Base-by-base conservation (phyloP, 2,888 invertebrate species). In the Cybosia mesomella region DNA sequence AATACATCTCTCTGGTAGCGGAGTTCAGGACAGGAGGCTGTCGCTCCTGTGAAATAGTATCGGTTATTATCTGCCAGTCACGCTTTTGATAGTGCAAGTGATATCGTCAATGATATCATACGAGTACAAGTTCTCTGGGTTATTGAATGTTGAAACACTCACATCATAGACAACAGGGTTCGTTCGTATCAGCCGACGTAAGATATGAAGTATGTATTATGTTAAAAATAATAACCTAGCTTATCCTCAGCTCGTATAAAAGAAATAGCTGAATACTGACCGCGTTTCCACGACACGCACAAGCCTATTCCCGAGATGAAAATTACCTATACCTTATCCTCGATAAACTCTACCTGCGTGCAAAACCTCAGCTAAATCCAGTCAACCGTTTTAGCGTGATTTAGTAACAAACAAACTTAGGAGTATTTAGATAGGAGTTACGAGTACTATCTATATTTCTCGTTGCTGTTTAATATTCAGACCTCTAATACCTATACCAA, bases 381-480 rank as follows among this genome's bases (percentile, higher is more conserved):
- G 7, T 10, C 39, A 39, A 15, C 39, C 7, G 18, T 43, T 43
- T 43, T 18, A 5, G 43, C 18, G 7, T 18, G 18, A 0, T 43
- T n/a, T 39, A 15, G 2, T 18, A n/a, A 8, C 0, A n/a, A 49
- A 49, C 8, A 1, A 18, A 9, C 15, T 18, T 43, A 18, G 18
- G 0, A n/a, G 18, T 8, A 7, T 5, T 7, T 18, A 43, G 18
- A 18, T 43, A n/a, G 49, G 18, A 43, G 5, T 13, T 15, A 39
- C n/a, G n/a, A n/a, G n/a, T n/a, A n/a, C 39, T 18, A 18, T 1
- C 9, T 49, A 7, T 49, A 49, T 55, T 24, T 55, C 55, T n/a
- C 34, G 7, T n/a, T 32, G 34, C 32, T 58, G 34, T 39, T 59
- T 59, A 59, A 59, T 59, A 59, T 59, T 55, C 54, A 21, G 24